A percentile compares a stretch with the other conserved stretches of the same genome.
Evolutionary conservation across 2,797 vertebrate species (phyloP).

Genomic region (Rhinatrema bivittatum): DNA sequence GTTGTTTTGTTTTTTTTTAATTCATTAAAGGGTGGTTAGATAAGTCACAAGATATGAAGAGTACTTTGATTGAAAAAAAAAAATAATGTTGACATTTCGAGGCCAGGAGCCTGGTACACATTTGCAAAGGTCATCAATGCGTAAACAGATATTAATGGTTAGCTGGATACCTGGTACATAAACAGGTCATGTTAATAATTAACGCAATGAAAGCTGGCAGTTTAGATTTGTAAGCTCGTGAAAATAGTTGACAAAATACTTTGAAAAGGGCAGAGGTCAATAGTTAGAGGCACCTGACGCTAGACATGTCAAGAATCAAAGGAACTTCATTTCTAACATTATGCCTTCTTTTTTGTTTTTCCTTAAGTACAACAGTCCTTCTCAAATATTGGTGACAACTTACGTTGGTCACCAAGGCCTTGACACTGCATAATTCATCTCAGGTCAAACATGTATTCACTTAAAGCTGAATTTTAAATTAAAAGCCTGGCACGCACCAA

Average conservation of each 20-base stretch:
- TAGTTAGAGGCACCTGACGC: conserved; percentile 13
- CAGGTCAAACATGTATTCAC: no score
- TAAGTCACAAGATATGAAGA: conserved; percentile 21
- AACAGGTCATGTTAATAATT: conserved; percentile 96
- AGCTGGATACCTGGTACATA: conserved; percentile 89
- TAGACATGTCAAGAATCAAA: background rate
- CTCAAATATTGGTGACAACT: no score
- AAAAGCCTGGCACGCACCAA: no score
- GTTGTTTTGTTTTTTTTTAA: conserved; percentile 1
- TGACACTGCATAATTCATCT: no score
- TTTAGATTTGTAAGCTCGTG: conserved; percentile 28
- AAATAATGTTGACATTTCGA: conserved; percentile 75
- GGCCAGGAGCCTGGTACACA: conserved; percentile 69
- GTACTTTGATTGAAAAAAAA: conserved; percentile 30
- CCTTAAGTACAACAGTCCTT: no score
- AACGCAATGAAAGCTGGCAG: conserved; percentile 61
- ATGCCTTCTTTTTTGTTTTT: no score
- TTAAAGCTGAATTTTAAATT: no score
- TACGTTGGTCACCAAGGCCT: no score
- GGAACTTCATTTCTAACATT: no score
- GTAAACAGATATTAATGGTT: conserved; percentile 99
- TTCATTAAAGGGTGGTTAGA: conserved; percentile 14
- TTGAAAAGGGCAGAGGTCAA: conserved; percentile 27
- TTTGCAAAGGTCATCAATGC: conserved; percentile 90
- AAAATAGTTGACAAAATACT: conserved; percentile 30